These are phyloP conservation scores for Sardinella longiceps DNA, from an alignment of 2,797 vertebrate species.

Conservation along the genomic window DNA sequence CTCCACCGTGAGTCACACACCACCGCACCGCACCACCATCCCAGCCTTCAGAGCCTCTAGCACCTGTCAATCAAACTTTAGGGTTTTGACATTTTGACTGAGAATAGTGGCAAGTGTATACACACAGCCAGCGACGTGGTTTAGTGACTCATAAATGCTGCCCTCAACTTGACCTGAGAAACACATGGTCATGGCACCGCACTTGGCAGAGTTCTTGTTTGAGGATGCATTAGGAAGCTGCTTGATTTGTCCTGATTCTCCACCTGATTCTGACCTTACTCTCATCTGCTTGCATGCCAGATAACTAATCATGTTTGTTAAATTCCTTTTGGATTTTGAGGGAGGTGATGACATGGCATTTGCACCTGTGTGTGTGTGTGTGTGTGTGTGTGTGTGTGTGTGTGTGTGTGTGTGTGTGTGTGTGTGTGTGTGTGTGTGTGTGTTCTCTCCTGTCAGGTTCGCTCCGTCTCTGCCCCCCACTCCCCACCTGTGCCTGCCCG, in stretches of 20 bases:
- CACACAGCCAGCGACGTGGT: neutral
- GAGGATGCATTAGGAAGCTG: neutral
- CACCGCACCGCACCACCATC: neutral
- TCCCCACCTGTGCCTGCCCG: slow-evolving; percentile 83
- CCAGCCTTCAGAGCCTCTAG: neutral
- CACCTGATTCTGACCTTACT: neutral
- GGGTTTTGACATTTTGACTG: neutral
- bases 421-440: slow-evolving; percentile 6
- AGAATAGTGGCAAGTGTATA: too few species aligned
- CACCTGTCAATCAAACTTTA: neutral
- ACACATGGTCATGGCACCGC: neutral
- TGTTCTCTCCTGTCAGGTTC: slow-evolving; percentile 63
- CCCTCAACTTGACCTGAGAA: neutral
- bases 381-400: neutral
- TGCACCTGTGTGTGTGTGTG: neutral
- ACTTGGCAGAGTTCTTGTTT: neutral
- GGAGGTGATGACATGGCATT: neutral
- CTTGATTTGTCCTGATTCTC: neutral
- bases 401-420: neutral
- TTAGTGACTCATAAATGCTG: neutral
- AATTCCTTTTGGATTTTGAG: neutral
- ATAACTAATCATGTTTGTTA: neutral
- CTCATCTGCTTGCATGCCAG: neutral
- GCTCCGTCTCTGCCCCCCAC: slow-evolving; percentile 59
- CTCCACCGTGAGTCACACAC: neutral